Base-by-base conservation (phyloP, 2,888 invertebrate species). In the Mactromeris polynyma region DNA sequence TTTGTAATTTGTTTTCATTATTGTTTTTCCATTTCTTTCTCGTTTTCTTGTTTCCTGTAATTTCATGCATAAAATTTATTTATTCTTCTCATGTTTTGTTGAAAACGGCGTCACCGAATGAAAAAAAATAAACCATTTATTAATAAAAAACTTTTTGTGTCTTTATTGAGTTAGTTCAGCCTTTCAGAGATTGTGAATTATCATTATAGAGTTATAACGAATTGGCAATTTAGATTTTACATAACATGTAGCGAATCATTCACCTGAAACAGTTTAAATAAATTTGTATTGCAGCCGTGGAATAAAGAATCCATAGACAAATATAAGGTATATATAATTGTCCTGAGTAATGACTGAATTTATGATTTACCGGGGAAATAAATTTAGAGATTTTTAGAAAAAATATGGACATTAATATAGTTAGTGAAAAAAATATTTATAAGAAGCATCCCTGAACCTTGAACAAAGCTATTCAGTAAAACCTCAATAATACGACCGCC, bases 81-180 rank as follows among this genome's bases (percentile, higher is more conserved):
- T 84, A 84, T 84, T 84, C 54, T n/a, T 78, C 36, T 83, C 78
- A 51, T 84, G 84, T 84, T 84, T 78, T 84, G 84, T 84, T 84
- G 54, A 77, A 84, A 54, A 40, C 77, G 78, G 77, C 36, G 38
- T 51, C 38, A 58, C 33, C 38, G 42, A 42, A 83, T 73, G 46
- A 83, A 83, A 83, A n/a, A n/a, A 83, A 83, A 83, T 83, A 83
- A 83, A 83, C 26, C 46, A 58, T 38, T 42, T 31, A 69, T 42
- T 69, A 46, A 83, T 31, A 69, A 17, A 82, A 38, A 33, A 26
- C 26, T 64, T 51, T 46, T 81, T n/a, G 26, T 21, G 42, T 80
- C 14, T 80, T 51, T 31, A 40, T 46, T 33, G n/a, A 17, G 51
- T 26, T 33, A 26, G 33, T 36, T 2, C 17, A 19, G 33, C 17